A percentile compares a stretch with the other conserved stretches of the same genome.
phyloP scores from a whole-genome alignment of 2,888 invertebrate genomes.

The Cosmia pyralina region DNA sequence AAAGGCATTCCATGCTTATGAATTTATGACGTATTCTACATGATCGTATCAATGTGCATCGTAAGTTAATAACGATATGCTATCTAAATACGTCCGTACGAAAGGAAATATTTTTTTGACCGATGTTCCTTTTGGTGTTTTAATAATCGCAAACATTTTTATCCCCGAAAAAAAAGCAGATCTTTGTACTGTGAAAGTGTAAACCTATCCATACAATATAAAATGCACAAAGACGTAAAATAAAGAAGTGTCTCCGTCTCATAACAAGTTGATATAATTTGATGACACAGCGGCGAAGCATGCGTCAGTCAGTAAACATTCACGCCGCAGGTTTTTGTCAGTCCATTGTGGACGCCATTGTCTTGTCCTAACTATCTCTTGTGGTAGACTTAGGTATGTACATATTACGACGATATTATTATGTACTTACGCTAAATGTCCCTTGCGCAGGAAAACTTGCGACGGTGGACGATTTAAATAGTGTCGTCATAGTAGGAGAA shows the following conservation, averaged over 20 bases:
- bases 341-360: conserved; percentile 48
- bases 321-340: conserved; percentile 37
- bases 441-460: not conserved
- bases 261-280: conserved; percentile 32
- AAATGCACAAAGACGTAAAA: conserved; percentile 25
- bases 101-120: conserved; percentile 8
- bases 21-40: conserved; percentile 34
- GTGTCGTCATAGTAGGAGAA: conserved; percentile 19
- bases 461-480: conserved; percentile 9
- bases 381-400: conserved; percentile 20
- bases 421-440: not conserved
- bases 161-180: not conserved
- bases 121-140: not conserved
- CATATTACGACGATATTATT: conserved; percentile 12
- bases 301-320: conserved; percentile 58
- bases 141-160: not conserved
- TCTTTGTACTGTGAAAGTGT: not conserved
- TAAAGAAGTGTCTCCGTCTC: conserved; percentile 16
- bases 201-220: not conserved
- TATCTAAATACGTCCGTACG: conserved; percentile 26
- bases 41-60: conserved; percentile 34
- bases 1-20: conserved; percentile 4
- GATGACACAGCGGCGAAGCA: conserved; percentile 49
- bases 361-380: conserved; percentile 34
- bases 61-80: conserved; percentile 30